Evolutionary conservation across 2,113 vertebrate species (phyloP).

Genomic region (Sitta europaea): DNA sequence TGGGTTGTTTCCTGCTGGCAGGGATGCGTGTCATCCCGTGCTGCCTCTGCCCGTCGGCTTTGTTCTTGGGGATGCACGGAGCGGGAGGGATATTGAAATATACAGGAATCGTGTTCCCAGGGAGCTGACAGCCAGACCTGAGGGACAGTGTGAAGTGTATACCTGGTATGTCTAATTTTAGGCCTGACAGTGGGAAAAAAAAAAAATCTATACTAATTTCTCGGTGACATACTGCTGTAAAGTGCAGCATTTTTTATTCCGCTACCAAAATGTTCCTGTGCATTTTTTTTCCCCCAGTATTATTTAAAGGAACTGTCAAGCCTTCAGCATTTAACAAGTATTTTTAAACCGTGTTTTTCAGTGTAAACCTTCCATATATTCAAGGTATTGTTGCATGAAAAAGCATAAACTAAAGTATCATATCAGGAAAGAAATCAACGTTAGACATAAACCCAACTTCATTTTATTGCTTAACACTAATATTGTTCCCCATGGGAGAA

Average conservation of each 20-base stretch:
- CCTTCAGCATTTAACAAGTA: constrained; percentile 34
- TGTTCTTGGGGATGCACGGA: not conserved
- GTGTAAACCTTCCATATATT: constrained; percentile 4
- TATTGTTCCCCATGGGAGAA: constrained; percentile 1
- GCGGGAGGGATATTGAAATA: constrained; percentile 44
- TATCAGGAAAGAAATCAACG: constrained; percentile 30
- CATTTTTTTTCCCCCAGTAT: not conserved
- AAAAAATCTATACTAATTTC: constrained; percentile 70
- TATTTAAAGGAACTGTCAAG: constrained; percentile 62
- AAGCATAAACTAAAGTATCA: constrained; percentile 3
- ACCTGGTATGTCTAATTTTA: constrained; percentile 70
- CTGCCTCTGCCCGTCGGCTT: constrained; percentile 46
- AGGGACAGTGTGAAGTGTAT: constrained; percentile 49
- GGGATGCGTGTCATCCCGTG: constrained; percentile 1
- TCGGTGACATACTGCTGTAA: constrained; percentile 26
- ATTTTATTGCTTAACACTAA: constrained; percentile 15
- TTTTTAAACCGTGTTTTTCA: constrained; percentile 44
- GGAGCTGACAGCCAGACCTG: constrained; percentile 64
- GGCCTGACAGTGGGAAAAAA: constrained; percentile 53
- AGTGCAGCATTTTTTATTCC: constrained; percentile 46
- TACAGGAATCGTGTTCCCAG: constrained; percentile 54
- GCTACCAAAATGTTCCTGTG: constrained; percentile 21
- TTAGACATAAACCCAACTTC: constrained; percentile 10
- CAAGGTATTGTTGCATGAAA: constrained; percentile 20
- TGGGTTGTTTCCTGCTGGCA: constrained; percentile 22